Percentiles rank a stretch among this genome's conserved stretches.
These are phyloP conservation scores for Lasius platythorax DNA, from an alignment of 2,888 invertebrate species.

Conservation along the genomic window DNA sequence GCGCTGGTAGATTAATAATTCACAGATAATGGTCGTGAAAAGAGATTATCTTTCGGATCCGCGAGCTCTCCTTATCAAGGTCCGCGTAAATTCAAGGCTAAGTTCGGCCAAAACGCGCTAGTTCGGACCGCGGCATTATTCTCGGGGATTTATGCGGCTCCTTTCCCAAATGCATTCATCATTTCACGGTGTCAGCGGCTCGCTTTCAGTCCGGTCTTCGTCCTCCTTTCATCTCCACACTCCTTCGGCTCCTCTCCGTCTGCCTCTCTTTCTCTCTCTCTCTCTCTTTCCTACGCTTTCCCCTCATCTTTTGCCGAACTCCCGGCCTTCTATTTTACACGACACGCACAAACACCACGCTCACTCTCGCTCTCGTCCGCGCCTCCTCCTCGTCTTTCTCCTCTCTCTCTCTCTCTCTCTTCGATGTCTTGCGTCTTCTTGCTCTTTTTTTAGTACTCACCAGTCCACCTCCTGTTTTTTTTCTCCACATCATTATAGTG, in stretches of 20 bases:
- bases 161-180: constrained; percentile 75
- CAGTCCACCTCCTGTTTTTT: constrained; percentile 26
- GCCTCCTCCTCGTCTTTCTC: neutral
- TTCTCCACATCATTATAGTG: constrained; percentile 30
- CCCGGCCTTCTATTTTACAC: constrained; percentile 52
- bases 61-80: constrained; percentile 41
- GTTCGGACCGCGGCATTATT: constrained; percentile 66
- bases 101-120: constrained; percentile 63
- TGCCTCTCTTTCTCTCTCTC: constrained; percentile 28
- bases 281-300: constrained; percentile 15
- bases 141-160: constrained; percentile 77
- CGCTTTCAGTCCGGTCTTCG: constrained; percentile 66
- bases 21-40: neutral
- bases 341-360: constrained; percentile 47
- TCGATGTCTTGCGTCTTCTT: neutral
- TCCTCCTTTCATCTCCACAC: constrained; percentile 30
- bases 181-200: constrained; percentile 74
- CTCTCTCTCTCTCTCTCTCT: neutral
- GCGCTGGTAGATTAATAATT: neutral
- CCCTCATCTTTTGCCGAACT: constrained; percentile 54
- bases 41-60: neutral
- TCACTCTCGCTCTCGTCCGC: constrained; percentile 63
- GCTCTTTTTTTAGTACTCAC: constrained; percentile 21
- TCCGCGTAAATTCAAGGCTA: constrained; percentile 62
- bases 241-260: constrained; percentile 47